Evolutionary conservation across 53 echinoderm and acorn worm species (phyloP), one percentile per base, ranked within the genome.

Genomic region (Pentamera pediparva): DNA sequence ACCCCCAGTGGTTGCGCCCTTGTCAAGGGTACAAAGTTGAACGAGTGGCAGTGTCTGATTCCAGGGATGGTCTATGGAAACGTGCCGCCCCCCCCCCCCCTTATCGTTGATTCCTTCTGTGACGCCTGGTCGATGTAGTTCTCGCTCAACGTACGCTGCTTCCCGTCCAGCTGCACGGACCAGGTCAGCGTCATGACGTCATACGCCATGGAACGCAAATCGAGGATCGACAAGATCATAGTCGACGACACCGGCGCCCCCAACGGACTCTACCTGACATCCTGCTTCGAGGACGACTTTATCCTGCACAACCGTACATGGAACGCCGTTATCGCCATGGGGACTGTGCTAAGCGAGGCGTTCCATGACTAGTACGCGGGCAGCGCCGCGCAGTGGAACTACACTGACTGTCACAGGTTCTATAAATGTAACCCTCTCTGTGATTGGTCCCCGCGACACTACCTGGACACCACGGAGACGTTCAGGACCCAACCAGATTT

Each of bases 41-140:
- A 58, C 28, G 37, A 59, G 11, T 91, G 91, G 91, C 59, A 82
- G 56, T 91, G 91, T 36, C 83, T 91, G 75, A 79, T 91, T 40
- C 81, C 91, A 22, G 63, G 84, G 27, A 84, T 76, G 75, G 69
- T 69, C 43, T 76, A 73, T 59, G 62, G 53, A 2, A 81, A 59
- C 48, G 73, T 91, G 45, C 56, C n/a, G n/a, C n/a, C 76, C 22
- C 80, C 84, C 7, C 87, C 83, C 24, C 57, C 87, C 19, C 87
- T 91, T 77, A 50, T 91, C 53, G 59, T 84, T 21, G 83, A 87
- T 79, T 84, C 91, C 15, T 75, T 61, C 37, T 76, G 80, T 45
- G 78, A 91, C 41, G 51, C 74, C 30, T 91, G 87, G 91, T 21
- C 76, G 0, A 35, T 80, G 75, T 80, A 75, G 84, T 71, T 76